A percentile compares a stretch with the other conserved stretches of the same genome.
Evolutionary conservation across 2,888 invertebrate genomes (phyloP).

Genomic region (Clanis bilineata): DNA sequence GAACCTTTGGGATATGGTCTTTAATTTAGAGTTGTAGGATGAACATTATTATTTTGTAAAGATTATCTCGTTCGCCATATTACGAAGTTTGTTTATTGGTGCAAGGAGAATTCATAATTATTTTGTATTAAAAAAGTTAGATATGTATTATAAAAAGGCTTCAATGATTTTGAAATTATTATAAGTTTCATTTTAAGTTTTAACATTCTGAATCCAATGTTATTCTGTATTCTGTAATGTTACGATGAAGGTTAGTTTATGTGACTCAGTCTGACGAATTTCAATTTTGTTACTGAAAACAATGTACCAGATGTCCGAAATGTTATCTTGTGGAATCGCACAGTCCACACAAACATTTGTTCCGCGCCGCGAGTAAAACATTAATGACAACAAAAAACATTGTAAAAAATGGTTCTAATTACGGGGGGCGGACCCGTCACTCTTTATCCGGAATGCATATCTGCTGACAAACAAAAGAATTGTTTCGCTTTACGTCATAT

Average conservation of each 20-base stretch:
- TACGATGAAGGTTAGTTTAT: not conserved
- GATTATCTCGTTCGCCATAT: too few relatives aligned
- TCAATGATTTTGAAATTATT: too few relatives aligned
- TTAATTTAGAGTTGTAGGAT: not conserved
- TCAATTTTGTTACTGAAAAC: not conserved
- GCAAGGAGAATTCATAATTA: not conserved
- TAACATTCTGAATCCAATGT: not conserved
- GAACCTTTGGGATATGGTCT: not conserved
- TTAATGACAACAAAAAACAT: not conserved
- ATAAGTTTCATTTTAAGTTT: not conserved
- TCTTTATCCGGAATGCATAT: not conserved
- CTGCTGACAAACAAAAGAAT: constrained; percentile 19
- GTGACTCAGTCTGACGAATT: not conserved
- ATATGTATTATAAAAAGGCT: too few relatives aligned
- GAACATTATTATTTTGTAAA: not conserved
- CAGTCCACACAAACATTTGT: not conserved
- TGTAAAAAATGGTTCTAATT: not conserved
- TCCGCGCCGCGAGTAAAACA: constrained; percentile 9
- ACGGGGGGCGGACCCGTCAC: constrained; percentile 4
- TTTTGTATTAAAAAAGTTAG: too few relatives aligned
- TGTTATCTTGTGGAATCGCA: not conserved
- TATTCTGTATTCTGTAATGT: not conserved
- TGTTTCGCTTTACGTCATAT: constrained; percentile 19
- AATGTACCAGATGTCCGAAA: not conserved
- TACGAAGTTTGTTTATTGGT: not conserved